These are phyloP conservation scores for Tokudaia tokunoshimensis DNA, from an alignment of 2,797 vertebrate species.

Conservation along the genomic window DNA sequence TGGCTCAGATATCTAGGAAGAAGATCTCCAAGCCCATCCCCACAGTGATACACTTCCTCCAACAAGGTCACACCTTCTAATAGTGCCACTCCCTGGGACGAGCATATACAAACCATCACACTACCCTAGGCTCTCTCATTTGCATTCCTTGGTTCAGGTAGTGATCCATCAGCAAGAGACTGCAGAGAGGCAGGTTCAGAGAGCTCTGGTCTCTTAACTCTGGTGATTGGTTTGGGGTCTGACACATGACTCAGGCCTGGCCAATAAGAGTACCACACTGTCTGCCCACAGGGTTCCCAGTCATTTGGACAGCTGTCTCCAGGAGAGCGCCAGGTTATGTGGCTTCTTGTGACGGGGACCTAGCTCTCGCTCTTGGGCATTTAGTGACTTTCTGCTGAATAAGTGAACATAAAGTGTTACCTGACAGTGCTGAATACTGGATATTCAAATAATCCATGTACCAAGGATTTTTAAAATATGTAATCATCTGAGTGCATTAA, in stretches of 20 bases:
- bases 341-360: neutral
- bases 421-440: constrained; percentile 23
- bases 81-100: too few relatives aligned
- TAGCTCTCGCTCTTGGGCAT: neutral
- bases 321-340: neutral
- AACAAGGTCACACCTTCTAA: too few relatives aligned
- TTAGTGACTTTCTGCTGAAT: constrained; percentile 37
- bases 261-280: neutral
- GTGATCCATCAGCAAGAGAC: neutral
- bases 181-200: neutral
- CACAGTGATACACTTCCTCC: too few relatives aligned
- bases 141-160: neutral
- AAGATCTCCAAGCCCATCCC: too few relatives aligned
- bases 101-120: too few relatives aligned
- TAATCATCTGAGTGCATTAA: constrained; percentile 54
- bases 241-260: neutral
- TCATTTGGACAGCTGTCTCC: neutral
- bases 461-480: constrained; percentile 34
- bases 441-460: constrained; percentile 36
- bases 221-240: neutral
- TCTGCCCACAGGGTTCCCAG: neutral
- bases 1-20: too few relatives aligned
- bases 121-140: neutral
- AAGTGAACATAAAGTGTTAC: constrained; percentile 32
- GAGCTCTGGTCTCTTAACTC: neutral